Evolutionary conservation across 1,140 invertebrate species (phyloP), one percentile per base, ranked within the genome.

Genomic region (Calephelis virginiensis): DNA sequence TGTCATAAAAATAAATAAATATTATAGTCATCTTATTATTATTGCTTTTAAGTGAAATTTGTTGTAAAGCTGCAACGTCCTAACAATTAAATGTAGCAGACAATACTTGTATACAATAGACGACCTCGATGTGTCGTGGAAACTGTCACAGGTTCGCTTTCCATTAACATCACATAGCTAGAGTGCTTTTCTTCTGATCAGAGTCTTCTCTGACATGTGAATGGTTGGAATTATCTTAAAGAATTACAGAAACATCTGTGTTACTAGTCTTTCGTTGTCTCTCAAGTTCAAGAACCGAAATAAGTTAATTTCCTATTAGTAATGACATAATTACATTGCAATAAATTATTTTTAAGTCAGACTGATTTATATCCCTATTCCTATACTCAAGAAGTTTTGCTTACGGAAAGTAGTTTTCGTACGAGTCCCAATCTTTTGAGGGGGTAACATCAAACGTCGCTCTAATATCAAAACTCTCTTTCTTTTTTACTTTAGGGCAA

Each of bases 141-240:
- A 88, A 88, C 83, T 79, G 79, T 88, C 80, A 87, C 83, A 72
- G 61, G 60, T 63, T 71, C 67, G 80, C 83, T 86, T 86, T 86
- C 83, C 78, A 82, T 75, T 77, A 75, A 76, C 80, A 80, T 84
- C 74, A 67, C 71, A 71, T 69, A 66, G 64, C 69, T 69, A 62
- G 68, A 69, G 62, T 71, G 61, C 69, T 69, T 68, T 64, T 66
- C 56, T 56, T 68, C 46, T 64, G 62, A 72, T 67, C 61, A 70
- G 67, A 64, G 63, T 45, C 38, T 64, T 66, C 43, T 13, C 60
- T 71, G 72, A 71, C 66, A 68, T 72, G 64, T 74, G 69, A 74
- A 71, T 74, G 40, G 46, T 56, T 56, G 28, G 28, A 56, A 56
- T 56, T 38, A 56, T n/a, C 14, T 56, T 56, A 56, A 56, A 10